phyloP scores from a whole-genome alignment of 2,113 vertebrate species.

The Oriolus oriolus region DNA sequence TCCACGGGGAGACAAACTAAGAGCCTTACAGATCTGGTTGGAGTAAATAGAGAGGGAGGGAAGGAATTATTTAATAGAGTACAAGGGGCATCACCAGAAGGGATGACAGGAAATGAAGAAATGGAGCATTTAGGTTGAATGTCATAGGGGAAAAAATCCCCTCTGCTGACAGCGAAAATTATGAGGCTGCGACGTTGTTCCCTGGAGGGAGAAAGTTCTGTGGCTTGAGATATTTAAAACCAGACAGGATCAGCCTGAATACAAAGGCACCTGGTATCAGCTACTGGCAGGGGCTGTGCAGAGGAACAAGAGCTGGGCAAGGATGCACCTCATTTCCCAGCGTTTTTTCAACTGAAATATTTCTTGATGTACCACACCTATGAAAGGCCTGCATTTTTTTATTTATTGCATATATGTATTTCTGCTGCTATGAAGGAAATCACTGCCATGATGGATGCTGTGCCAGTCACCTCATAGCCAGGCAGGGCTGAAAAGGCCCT shows the following conservation, averaged over 20 bases:
- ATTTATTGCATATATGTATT: background rate
- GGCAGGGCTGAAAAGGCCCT: background rate
- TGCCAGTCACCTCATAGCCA: background rate
- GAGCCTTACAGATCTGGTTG: constrained; percentile 30
- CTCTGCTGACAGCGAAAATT: constrained; percentile 49
- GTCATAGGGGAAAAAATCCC: constrained; percentile 53
- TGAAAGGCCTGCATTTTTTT: background rate
- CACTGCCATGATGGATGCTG: background rate
- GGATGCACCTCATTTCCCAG: background rate
- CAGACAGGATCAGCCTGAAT: constrained; percentile 45
- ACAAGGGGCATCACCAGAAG: constrained; percentile 51
- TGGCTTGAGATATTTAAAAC: constrained; percentile 49
- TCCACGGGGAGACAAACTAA: constrained; percentile 46
- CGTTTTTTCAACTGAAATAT: background rate
- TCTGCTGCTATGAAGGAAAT: background rate
- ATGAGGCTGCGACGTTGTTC: background rate
- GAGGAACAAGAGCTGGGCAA: background rate
- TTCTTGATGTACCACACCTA: background rate
- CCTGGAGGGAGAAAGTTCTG: constrained; percentile 37
- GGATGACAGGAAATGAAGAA: constrained; percentile 56
- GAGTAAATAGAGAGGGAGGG: constrained; percentile 46
- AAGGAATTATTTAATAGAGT: constrained; percentile 54
- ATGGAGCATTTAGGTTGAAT: constrained; percentile 54
- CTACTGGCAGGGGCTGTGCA: background rate
- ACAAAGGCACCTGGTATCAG: background rate